Evolutionary conservation across 2,797 vertebrate species (phyloP).

Genomic region (Avahi laniger): DNA sequence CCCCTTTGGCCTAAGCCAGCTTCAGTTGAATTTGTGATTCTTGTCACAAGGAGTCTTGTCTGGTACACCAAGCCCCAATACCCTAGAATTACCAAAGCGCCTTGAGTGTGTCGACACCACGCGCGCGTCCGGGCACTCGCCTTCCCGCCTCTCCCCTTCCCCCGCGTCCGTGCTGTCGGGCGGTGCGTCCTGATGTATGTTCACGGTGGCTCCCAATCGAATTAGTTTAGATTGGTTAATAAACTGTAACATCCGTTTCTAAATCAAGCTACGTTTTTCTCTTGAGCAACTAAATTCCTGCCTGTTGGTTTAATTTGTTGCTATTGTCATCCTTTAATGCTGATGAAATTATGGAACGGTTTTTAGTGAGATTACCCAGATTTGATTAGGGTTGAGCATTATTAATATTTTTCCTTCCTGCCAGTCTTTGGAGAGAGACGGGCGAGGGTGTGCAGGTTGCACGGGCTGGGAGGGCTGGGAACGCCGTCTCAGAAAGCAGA

Average conservation of each 20-base stretch:
- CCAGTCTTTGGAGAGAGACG: background rate
- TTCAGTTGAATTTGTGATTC: background rate
- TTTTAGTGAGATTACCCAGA: constrained; percentile 72
- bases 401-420: constrained; percentile 65
- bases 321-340: constrained; percentile 60
- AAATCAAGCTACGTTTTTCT: constrained; percentile 66
- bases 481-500: background rate
- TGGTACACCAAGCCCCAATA: accelerated
- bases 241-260: constrained; percentile 49
- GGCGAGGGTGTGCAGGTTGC: background rate
- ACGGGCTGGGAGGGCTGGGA: background rate
- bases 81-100: accelerated
- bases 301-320: constrained; percentile 40
- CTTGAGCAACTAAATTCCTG: constrained; percentile 38
- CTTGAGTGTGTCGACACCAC: background rate
- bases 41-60: background rate
- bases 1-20: background rate
- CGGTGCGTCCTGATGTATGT: constrained; percentile 51
- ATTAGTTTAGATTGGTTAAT: constrained; percentile 74
- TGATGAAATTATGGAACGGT: constrained; percentile 79
- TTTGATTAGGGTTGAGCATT: constrained; percentile 37
- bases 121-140: accelerated
- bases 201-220: constrained; percentile 63
- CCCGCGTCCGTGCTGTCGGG: background rate
- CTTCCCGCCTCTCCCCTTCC: background rate